Base-by-base conservation (phyloP, 2,888 invertebrate genomes). In the Drosophila setosimentum region DNA sequence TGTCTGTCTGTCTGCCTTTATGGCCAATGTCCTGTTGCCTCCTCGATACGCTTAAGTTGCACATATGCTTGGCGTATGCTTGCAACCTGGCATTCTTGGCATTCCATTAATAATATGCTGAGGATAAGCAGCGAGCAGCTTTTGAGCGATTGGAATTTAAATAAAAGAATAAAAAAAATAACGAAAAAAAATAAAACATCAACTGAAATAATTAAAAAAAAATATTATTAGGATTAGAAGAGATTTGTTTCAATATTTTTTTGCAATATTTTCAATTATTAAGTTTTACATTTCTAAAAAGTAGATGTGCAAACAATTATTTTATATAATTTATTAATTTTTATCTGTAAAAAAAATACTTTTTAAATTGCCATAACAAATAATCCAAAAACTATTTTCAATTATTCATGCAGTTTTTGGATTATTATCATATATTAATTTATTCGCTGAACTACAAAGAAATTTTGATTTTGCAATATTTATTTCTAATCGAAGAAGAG, bases 21-120 rank as follows among this genome's bases (percentile, higher is more conserved):
- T 69, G 42, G 50, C 58, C 55, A 24, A 29, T 50, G 67, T 70
- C 70, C 74, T 68, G 60, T 63, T 67, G 61, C 67, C 60, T 51
- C 51, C 70, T 51, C 75, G 77, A 80, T 77, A 73, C 81, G 73
- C 87, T 75, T 68, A 72, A 78, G 80, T 62, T 77, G 78, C 85
- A 85, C 82, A 85, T 79, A 79, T 72, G 74, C 67, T 51, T 30
- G 29, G 37, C 37, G 54, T 73, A 69, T 45, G 16, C 70, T 71
- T 65, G 64, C 51, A 48, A 11, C 50, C 60, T 57, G 70, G 62
- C 68, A 82, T 78, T 68, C 45, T 67, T 72, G 87, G 82, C 61
- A 86, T 86, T 78, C 77, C 62, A 74, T 75, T 83, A 80, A 86
- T 86, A 86, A 70, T 33, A 69, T 68, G 71, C 61, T 33, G 54